Conservation (phyloP, 2,797 vertebrate genomes). For the Mus caroli region DNA sequence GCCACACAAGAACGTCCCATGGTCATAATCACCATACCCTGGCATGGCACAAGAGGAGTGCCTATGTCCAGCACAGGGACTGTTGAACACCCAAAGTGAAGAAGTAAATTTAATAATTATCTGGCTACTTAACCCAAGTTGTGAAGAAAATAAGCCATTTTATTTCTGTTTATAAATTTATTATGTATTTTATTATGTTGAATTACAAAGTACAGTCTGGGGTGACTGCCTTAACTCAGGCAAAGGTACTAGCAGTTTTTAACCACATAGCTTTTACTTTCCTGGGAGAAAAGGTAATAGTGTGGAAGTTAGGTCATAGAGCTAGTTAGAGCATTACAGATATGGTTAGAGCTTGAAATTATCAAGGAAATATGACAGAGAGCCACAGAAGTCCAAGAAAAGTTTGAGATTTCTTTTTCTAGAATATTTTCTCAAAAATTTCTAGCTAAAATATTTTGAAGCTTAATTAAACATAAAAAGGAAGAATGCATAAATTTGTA, state of each 20-base stretch:
- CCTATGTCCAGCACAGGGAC: background rate
- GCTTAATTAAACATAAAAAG: constrained; percentile 6
- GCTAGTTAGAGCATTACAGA: background rate
- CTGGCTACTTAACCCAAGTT: background rate
- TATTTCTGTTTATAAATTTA: background rate
- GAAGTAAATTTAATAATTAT: constrained; percentile 14
- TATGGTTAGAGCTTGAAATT: background rate
- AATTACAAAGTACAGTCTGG: background rate
- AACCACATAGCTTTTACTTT: background rate
- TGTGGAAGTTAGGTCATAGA: background rate
- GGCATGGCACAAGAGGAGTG: background rate
- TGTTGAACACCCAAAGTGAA: background rate
- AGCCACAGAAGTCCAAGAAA: background rate
- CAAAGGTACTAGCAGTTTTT: background rate
- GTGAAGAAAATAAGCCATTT: background rate
- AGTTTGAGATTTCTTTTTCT: background rate
- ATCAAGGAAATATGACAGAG: background rate
- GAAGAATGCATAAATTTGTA: constrained; percentile 6
- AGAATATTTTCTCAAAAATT: constrained; percentile 32
- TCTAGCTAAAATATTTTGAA: background rate
- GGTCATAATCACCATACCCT: background rate
- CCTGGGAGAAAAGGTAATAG: background rate
- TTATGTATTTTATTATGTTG: background rate
- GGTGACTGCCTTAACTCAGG: background rate
- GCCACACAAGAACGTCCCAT: background rate